Evolutionary conservation across 2,797 vertebrate species (phyloP), one percentile per base, ranked within the genome.

Genomic region (Calcarius lapponicus): DNA sequence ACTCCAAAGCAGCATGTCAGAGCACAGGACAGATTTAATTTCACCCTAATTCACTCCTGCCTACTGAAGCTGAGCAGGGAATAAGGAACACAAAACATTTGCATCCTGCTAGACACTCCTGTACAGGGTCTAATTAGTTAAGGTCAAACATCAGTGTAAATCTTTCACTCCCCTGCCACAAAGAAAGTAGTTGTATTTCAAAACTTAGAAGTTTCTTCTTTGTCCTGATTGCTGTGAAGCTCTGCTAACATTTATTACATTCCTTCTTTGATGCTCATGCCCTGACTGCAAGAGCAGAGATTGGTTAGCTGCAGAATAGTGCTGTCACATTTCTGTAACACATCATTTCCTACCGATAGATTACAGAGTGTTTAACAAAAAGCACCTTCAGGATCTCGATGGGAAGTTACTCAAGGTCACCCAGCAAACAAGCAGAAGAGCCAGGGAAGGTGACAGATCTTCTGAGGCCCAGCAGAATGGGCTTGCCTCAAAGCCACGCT

Each of bases 131-230:
- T 87, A 86, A 91, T 82, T 84, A 81, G 66, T 45, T 80, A 53
- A 92, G 87, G 61, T 91, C 69, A 92, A 91, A 60, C 43, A 91
- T 48, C 64, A 85, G 62, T 17, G 43, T 51, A 76, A 69, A 90
- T 80, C 28, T 88, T 84, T 74, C 83, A 84, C 67, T 78, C 48
- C 53, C 22, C 58, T 62, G 66, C 19, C 65, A 60, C 57, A 84
- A 88, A 86, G 45, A 21, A 51, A 88, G 61, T 13, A 69, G 75
- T 31, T 88, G n/a, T 70, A 36, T 92, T 81, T 88, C 66, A 75
- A 66, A 74, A 54, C 6, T 80, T 81, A 54, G 24, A 43, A 62
- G 43, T 75, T 81, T 81, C 34, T 64, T 72, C 71, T 57, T 38
- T 69, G 38, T 38, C 71, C 58, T 17, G 6, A 57, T 25, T 25